A percentile compares a stretch with the other conserved stretches of the same genome.
These are phyloP conservation scores for Eutrigla gurnardus DNA, from an alignment of 2,797 vertebrate genomes.

Conservation along the genomic window DNA sequence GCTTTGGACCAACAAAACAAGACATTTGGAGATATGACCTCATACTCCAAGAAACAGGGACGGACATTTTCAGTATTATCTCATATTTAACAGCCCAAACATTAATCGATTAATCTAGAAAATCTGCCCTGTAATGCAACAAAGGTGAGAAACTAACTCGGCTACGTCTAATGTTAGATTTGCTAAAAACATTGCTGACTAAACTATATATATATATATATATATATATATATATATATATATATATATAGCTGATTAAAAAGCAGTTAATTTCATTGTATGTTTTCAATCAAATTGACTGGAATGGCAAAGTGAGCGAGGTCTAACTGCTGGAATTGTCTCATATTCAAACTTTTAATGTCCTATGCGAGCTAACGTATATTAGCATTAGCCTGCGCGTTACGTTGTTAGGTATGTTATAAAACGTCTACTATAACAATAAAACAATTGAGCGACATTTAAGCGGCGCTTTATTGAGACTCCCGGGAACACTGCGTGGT, in stretches of 20 bases:
- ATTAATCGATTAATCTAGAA: background rate
- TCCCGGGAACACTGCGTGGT: background rate
- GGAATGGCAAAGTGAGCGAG: background rate
- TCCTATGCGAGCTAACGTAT: background rate
- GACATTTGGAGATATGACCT: too few relatives aligned
- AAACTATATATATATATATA: too few relatives aligned
- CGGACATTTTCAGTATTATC: background rate
- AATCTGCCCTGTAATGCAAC: too few relatives aligned
- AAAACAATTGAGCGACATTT: background rate
- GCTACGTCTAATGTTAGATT: background rate
- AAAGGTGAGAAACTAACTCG: background rate
- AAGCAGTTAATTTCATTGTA: fast-evolving
- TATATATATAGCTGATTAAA: background rate
- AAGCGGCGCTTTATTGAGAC: background rate
- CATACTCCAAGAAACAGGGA: background rate
- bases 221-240: too few relatives aligned
- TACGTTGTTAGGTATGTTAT: fast-evolving
- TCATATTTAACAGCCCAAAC: background rate
- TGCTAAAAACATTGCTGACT: background rate
- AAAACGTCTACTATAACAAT: background rate
- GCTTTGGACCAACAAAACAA: too few relatives aligned
- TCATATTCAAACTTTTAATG: constrained; percentile 50
- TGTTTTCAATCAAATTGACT: constrained; percentile 10
- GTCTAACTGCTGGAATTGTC: constrained; percentile 71
- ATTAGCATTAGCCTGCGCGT: background rate